A percentile compares a stretch with the other conserved stretches of the same genome.
Evolutionary conservation across 2,888 invertebrate genomes (phyloP).

Genomic region (Zaprionus obscuricornis): DNA sequence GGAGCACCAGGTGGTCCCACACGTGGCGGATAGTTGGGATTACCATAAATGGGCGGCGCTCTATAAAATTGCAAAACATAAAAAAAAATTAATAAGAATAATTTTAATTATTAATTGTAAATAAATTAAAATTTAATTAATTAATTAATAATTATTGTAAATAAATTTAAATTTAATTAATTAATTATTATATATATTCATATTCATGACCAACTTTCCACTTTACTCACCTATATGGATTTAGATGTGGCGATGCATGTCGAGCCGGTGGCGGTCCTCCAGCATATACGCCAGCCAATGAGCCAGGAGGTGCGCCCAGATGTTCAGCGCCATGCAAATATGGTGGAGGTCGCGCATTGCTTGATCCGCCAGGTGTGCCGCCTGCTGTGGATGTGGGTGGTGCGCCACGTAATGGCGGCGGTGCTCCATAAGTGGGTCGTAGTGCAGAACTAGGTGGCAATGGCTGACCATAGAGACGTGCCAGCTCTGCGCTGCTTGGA

Average conservation of each 20-base stretch:
- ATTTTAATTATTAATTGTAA: background rate
- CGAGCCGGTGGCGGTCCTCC: slow-evolving; percentile 78
- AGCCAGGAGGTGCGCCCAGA: slow-evolving; percentile 48
- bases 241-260: slow-evolving; percentile 80
- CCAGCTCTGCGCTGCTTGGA: slow-evolving; percentile 60
- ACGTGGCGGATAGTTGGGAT: slow-evolving; percentile 80
- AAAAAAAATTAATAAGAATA: background rate
- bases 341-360: slow-evolving; percentile 60
- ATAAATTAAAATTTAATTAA: background rate
- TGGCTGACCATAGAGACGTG: slow-evolving; percentile 76
- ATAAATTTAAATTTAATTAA: too few relatives aligned
- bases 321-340: slow-evolving; percentile 66
- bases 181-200: too few relatives aligned
- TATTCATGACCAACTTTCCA: too few relatives aligned
- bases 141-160: background rate
- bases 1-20: slow-evolving; percentile 66
- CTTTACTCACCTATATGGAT: slow-evolving; percentile 77
- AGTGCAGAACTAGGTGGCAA: slow-evolving; percentile 61
- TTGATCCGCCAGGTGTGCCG: slow-evolving; percentile 21
- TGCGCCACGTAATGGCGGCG: slow-evolving; percentile 79
- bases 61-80: too few relatives aligned
- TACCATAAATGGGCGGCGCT: slow-evolving; percentile 81
- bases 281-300: slow-evolving; percentile 46
- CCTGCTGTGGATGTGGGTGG: slow-evolving; percentile 50
- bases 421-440: slow-evolving; percentile 82